Evolutionary conservation across 2,113 vertebrate species (phyloP).

Genomic region (Microtus oregoni): DNA sequence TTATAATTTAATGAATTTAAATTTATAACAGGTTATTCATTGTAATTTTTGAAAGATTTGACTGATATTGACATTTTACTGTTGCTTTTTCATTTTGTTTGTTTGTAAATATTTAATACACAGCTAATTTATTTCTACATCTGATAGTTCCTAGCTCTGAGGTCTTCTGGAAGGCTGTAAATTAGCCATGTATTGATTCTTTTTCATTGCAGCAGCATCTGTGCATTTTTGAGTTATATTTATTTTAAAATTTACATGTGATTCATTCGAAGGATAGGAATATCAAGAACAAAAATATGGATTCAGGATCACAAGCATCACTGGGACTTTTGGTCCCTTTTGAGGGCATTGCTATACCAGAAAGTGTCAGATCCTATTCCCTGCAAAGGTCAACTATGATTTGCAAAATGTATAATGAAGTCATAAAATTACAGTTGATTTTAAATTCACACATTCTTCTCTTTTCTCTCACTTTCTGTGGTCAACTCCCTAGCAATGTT

Average conservation of each 20-base stretch:
- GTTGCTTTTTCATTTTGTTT: not conserved
- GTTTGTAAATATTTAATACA: not conserved
- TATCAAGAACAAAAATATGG: not conserved
- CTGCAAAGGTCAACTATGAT: not conserved
- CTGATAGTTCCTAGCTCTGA: not conserved
- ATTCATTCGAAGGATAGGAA: not conserved
- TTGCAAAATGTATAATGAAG: not conserved
- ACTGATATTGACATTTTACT: not conserved
- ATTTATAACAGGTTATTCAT: not conserved
- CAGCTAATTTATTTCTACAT: not conserved
- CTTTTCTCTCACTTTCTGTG: not conserved
- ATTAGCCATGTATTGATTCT: not conserved
- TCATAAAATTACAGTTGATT: not conserved
- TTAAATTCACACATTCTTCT: not conserved
- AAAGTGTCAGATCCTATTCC: not conserved
- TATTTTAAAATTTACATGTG: not conserved
- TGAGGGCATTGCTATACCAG: not conserved
- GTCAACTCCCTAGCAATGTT: not conserved
- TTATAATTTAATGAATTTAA: not conserved
- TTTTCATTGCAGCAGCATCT: not conserved
- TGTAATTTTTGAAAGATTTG: not conserved
- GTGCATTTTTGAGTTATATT: not conserved
- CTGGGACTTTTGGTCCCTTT: not conserved
- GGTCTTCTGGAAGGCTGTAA: not conserved
- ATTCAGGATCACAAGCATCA: not conserved